These are phyloP conservation scores for Rhabdomys pumilio DNA, from an alignment of 2,797 vertebrate genomes.

Conservation along the genomic window DNA sequence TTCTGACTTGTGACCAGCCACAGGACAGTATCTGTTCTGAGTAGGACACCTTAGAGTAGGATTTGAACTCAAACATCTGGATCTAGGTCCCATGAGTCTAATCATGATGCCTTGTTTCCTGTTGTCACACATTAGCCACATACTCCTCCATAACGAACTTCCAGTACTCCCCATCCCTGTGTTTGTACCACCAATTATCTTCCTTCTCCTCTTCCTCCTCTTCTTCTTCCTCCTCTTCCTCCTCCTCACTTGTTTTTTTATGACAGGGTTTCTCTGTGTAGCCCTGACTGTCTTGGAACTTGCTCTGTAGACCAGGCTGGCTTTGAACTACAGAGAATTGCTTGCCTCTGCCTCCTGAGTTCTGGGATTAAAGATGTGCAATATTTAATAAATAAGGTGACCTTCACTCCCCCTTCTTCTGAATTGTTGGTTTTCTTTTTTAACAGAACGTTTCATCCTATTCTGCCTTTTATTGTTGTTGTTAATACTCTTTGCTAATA, in stretches of 20 bases:
- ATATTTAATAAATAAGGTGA: not conserved
- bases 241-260: not conserved
- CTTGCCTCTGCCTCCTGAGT: not conserved
- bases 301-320: not conserved
- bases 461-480: constrained; percentile 17
- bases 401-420: not conserved
- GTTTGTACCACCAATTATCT: too few relatives aligned
- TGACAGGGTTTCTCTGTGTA: not conserved
- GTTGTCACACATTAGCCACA: not conserved
- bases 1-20: not conserved
- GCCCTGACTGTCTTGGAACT: not conserved
- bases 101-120: not conserved
- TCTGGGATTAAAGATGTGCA: not conserved
- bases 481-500: not conserved
- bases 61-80: not conserved
- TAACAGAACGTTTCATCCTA: not conserved
- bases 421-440: not conserved
- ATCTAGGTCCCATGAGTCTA: not conserved
- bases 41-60: not conserved
- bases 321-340: not conserved
- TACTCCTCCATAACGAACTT: not conserved
- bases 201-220: not conserved
- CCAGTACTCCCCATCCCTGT: not conserved
- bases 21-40: not conserved
- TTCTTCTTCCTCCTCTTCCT: not conserved